A percentile compares a stretch with the other conserved stretches of the same genome.
Conservation (phyloP, 2,888 invertebrate species). For the Drosophila kuntzei region DNA sequence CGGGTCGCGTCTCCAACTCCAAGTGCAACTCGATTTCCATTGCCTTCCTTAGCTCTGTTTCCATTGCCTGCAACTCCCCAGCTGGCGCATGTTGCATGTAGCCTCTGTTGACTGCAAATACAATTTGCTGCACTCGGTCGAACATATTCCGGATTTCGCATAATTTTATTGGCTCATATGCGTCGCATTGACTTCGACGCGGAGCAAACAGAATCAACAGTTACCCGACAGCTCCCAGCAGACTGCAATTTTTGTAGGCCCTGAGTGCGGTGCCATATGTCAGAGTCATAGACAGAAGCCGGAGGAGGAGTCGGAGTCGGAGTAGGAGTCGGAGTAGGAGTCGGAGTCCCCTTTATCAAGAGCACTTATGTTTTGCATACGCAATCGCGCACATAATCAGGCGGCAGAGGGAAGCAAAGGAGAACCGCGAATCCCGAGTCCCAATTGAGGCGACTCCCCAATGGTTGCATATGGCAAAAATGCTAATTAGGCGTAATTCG, state of each 20-base stretch:
- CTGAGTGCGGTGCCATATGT: constrained; percentile 44
- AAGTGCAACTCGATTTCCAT: constrained; percentile 13
- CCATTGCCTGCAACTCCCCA: constrained; percentile 8
- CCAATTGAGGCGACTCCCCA: constrained; percentile 15
- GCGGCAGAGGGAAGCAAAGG: constrained; percentile 3
- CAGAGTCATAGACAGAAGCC: constrained; percentile 32
- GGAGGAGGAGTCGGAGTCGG: background rate
- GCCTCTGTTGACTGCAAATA: constrained; percentile 62
- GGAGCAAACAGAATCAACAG: constrained; percentile 68
- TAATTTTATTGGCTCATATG: constrained; percentile 72
- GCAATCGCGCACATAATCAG: constrained; percentile 79
- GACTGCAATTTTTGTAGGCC: constrained; percentile 57
- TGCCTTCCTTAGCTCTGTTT: background rate
- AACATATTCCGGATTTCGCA: constrained; percentile 74
- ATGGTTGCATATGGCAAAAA: constrained; percentile 54
- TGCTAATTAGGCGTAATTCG: constrained; percentile 82
- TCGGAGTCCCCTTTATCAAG: constrained; percentile 26
- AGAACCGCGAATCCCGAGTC: constrained; percentile 6
- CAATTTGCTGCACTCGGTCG: constrained; percentile 73
- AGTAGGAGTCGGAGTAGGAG: background rate
- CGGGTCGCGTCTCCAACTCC: constrained; percentile 40
- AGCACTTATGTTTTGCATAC: constrained; percentile 78
- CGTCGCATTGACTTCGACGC: constrained; percentile 13
- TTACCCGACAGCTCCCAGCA: constrained; percentile 33
- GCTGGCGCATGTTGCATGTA: constrained; percentile 13